Evolutionary conservation across 2,113 vertebrate genomes (phyloP).

Genomic region (Balaeniceps rex): DNA sequence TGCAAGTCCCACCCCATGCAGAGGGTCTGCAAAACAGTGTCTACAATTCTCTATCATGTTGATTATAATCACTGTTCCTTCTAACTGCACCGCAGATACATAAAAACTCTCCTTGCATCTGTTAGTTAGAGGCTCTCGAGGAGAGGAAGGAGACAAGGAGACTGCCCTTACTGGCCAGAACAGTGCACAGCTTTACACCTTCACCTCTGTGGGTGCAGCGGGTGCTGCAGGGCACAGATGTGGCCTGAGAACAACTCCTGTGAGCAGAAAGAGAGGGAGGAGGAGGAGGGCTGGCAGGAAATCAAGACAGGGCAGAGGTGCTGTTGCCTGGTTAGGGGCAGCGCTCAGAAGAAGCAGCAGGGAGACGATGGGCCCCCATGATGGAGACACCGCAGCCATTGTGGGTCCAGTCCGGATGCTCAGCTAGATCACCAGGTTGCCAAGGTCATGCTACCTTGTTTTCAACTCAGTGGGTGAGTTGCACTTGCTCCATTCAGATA

Average conservation of each 20-base stretch:
- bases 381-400: fast-evolving
- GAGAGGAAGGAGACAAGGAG: background rate
- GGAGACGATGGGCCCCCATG: fast-evolving
- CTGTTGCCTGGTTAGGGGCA: background rate
- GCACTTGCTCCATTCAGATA: background rate
- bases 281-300: background rate
- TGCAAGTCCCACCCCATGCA: background rate
- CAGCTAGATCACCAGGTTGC: background rate
- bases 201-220: background rate
- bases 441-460: background rate
- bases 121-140: background rate
- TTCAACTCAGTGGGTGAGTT: background rate
- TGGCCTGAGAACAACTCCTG: background rate
- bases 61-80: background rate
- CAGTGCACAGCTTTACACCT: background rate
- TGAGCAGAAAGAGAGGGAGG: background rate
- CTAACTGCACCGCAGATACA: background rate
- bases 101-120: background rate
- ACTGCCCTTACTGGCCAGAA: background rate
- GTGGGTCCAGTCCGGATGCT: background rate
- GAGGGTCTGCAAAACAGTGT: background rate
- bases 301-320: background rate
- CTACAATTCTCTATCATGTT: background rate
- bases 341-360: background rate
- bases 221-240: fast-evolving